These are phyloP conservation scores for Scophthalmus maximus DNA, from an alignment of 2,113 vertebrate genomes.

Conservation along the genomic window DNA sequence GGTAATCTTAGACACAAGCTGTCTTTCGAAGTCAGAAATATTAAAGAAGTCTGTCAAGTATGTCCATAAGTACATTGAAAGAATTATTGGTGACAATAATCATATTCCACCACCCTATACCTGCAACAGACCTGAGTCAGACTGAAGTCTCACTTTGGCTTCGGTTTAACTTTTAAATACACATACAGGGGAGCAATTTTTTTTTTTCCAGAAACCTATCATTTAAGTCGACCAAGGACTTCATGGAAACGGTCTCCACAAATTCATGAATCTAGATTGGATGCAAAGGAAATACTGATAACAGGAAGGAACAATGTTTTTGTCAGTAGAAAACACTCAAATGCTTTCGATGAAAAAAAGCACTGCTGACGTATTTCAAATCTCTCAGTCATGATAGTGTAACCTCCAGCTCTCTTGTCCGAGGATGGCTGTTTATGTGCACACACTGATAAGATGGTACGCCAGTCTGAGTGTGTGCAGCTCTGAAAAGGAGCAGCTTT, in stretches of 20 bases:
- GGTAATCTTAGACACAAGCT: not conserved
- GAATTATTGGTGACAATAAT: not conserved
- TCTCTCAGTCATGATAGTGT: not conserved
- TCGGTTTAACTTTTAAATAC: too few species aligned
- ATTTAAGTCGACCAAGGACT: not conserved
- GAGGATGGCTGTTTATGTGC: not conserved
- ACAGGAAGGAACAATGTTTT: not conserved
- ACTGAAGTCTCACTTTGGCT: too few species aligned
- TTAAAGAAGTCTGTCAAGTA: not conserved
- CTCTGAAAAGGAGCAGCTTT: slow-evolving; percentile 24
- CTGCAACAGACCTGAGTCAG: too few species aligned
- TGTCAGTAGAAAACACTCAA: not conserved
- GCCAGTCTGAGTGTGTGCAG: slow-evolving; percentile 5
- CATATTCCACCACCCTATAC: too few species aligned
- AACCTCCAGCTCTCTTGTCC: not conserved
- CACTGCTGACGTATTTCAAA: not conserved
- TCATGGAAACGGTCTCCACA: not conserved
- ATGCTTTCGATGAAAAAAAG: not conserved
- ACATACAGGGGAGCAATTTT: too few species aligned
- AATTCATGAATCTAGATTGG: not conserved
- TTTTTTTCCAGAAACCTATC: too few species aligned
- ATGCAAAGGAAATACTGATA: not conserved
- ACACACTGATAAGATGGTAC: not conserved
- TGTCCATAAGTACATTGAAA: not conserved
- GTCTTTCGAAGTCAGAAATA: not conserved